These are phyloP conservation scores for Promerops cafer DNA, from an alignment of 2,113 vertebrate genomes.

Conservation along the genomic window DNA sequence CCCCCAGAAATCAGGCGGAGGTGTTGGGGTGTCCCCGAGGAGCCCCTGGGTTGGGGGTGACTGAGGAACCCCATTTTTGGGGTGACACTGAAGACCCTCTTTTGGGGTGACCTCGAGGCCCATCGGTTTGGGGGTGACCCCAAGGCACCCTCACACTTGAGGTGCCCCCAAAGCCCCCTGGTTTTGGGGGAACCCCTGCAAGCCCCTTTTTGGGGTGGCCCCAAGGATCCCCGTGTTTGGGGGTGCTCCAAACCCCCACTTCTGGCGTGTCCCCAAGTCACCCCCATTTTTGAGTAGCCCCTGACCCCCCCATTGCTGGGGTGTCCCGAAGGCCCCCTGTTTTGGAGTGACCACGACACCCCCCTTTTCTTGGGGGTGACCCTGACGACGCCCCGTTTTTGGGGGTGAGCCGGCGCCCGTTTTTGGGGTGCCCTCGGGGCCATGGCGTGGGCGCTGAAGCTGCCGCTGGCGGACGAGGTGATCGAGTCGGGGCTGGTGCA, in stretches of 20 bases:
- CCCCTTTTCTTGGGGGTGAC: neutral
- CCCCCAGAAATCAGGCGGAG: neutral
- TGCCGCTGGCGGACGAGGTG: constrained; percentile 94
- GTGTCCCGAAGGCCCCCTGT: neutral
- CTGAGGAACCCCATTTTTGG: neutral
- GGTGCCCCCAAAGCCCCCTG: neutral
- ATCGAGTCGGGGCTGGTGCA: constrained; percentile 96
- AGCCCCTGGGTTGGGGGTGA: neutral
- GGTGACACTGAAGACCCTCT: neutral
- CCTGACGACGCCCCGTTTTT: neutral
- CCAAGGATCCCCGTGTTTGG: neutral
- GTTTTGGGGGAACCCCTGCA: neutral
- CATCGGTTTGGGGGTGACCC: neutral
- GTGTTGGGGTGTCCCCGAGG: neutral
- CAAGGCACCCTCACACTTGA: too few species aligned
- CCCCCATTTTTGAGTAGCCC: neutral
- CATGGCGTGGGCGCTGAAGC: constrained; percentile 97
- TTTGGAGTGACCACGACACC: neutral
- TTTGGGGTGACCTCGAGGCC: neutral
- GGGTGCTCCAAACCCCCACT: too few species aligned
- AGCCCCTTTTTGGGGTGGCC: neutral
- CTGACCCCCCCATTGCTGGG: neutral
- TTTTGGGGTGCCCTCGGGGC: neutral
- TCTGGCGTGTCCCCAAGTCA: neutral
- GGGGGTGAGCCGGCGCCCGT: neutral